Evolutionary conservation across 2,113 vertebrate species (phyloP), one percentile per base, ranked within the genome.

Genomic region (Procavia capensis): DNA sequence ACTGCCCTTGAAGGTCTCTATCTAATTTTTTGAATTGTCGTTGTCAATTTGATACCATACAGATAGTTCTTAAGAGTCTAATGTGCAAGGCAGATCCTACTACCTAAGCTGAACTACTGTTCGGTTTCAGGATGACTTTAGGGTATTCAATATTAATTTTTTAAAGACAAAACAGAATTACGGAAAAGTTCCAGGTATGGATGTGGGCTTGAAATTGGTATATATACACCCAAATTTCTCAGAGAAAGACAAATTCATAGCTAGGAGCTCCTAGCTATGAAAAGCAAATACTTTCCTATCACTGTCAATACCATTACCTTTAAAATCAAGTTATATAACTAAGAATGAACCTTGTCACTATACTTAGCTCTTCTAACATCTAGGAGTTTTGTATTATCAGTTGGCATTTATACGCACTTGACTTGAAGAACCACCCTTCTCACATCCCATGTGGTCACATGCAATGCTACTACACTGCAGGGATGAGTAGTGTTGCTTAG

Each of bases 191-290:
- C 54, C 39, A 17, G 10, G 54, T 43, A 92, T 54, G 13, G 47
- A 63, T 31, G 9, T 31, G 34, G 34, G 41, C 22, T 22, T 50
- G 89, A 85, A 41, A 6, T 43, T 59, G 11, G 19, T 19, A 59
- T 24, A 34, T 9, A 34, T 9, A 10, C 0, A 59, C 31, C 36
- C 13, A 80, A 27, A 74, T 47, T 45, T 93, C 72, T 93, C n/a
- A 59, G 39, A 90, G 64, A 66, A 90, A 91, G 43, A 85, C 8
- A 75, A 95, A 59, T 34, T 85, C 50, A 74, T 64, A 45, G 66
- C 39, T 19, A 54, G 54, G 9, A 66, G 2, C 24, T 57, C 36
- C 14, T 59, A 39, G 43, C 19, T 47, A 63, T 50, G 47, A 92
- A 66, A 11, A 84, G 10, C 57, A 88, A 72, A 75, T 25, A 41